Conservation (phyloP, 2,797 vertebrate genomes). For the Phylloscopus collybita region DNA sequence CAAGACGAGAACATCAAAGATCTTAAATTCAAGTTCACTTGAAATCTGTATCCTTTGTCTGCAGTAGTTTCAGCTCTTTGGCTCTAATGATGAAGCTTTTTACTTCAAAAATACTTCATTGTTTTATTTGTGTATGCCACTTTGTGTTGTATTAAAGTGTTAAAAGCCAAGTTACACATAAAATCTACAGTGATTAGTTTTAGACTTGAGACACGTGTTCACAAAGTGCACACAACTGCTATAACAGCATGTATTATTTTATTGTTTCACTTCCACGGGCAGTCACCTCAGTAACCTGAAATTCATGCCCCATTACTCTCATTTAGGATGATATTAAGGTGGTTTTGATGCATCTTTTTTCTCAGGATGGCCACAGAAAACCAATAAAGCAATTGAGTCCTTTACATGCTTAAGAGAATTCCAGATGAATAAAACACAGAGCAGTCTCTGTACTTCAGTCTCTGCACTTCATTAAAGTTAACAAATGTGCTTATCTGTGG, state of each 20-base stretch:
- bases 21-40: neutral
- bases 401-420: neutral
- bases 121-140: neutral
- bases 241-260: neutral
- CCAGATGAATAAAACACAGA: neutral
- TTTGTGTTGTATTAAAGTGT: neutral
- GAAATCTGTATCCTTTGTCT: neutral
- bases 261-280: neutral
- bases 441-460: neutral
- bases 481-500: fast-evolving
- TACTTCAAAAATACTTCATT: neutral
- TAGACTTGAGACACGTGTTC: neutral
- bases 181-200: neutral
- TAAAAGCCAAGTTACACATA: neutral
- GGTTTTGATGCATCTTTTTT: neutral
- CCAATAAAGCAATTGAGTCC: neutral
- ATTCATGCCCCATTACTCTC: neutral
- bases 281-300: neutral
- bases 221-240: neutral
- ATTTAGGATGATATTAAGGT: neutral
- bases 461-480: slow-evolving; percentile 16
- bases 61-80: neutral
- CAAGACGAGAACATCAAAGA: neutral
- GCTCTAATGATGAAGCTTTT: neutral
- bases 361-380: neutral